A percentile compares a stretch with the other conserved stretches of the same genome.
Evolutionary conservation across 2,797 vertebrate species (phyloP).

Genomic region (Podarcis lilfordi): DNA sequence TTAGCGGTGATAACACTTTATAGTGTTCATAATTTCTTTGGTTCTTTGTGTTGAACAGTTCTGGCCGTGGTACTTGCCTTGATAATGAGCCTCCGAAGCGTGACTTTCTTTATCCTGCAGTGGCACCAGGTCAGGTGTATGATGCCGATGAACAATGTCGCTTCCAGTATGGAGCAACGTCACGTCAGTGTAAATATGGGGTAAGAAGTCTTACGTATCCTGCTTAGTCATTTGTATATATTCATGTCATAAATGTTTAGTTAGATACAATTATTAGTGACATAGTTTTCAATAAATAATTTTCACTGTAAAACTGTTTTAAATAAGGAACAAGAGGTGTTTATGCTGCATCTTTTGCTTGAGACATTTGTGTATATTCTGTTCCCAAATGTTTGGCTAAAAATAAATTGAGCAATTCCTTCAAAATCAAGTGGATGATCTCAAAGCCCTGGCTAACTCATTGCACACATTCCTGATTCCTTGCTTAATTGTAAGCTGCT

Average conservation of each 20-base stretch:
- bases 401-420: slow-evolving; percentile 18
- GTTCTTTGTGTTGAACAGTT: slow-evolving; percentile 94
- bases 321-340: slow-evolving; percentile 45
- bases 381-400: slow-evolving; percentile 58
- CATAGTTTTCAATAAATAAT: slow-evolving; percentile 40
- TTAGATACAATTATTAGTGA: slow-evolving; percentile 47
- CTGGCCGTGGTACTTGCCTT: slow-evolving; percentile 99
- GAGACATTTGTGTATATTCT: slow-evolving; percentile 60
- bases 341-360: slow-evolving; percentile 70
- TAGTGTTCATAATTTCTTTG: slow-evolving; percentile 78
- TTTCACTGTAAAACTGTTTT: slow-evolving; percentile 26
- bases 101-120: slow-evolving; percentile 99
- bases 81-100: slow-evolving; percentile 99
- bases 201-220: slow-evolving; percentile 90
- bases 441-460: slow-evolving; percentile 35
- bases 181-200: slow-evolving; percentile 99
- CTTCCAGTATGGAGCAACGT: slow-evolving; percentile 97
- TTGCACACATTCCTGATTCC: not conserved
- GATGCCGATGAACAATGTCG: slow-evolving; percentile 98
- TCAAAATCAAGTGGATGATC: slow-evolving; percentile 23
- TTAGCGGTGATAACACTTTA: slow-evolving; percentile 68
- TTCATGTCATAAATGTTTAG: slow-evolving; percentile 56
- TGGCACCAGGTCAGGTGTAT: slow-evolving; percentile 98
- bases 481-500: slow-evolving; percentile 10
- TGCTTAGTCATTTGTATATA: slow-evolving; percentile 66